A percentile compares a stretch with the other conserved stretches of the same genome.
These are phyloP conservation scores for Campylomormyrus numenius DNA, from an alignment of 2,113 vertebrate species.

Conservation along the genomic window DNA sequence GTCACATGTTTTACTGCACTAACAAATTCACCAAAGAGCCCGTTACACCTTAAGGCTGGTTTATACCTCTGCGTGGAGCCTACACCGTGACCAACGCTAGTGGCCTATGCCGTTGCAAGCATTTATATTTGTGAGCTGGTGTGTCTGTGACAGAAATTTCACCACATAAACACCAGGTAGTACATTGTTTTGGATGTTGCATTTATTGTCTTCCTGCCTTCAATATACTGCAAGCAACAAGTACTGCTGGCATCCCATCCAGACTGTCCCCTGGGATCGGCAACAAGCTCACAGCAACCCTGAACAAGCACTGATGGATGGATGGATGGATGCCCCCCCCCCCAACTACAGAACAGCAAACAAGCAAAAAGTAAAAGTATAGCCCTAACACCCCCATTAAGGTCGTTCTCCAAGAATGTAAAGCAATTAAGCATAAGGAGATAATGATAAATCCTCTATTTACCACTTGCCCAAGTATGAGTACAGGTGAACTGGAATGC, in stretches of 20 bases:
- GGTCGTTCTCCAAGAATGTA: neutral
- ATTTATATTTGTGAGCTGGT: no score
- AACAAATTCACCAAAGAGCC: neutral
- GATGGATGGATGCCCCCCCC: neutral
- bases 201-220: neutral
- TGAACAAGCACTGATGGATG: no score
- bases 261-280: no score
- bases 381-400: neutral
- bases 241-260: no score
- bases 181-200: neutral
- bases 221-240: neutral
- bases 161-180: neutral
- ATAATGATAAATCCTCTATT: neutral
- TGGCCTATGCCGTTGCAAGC: no score
- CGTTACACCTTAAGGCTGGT: neutral
- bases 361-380: neutral
- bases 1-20: neutral
- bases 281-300: no score
- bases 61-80: neutral
- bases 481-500: neutral
- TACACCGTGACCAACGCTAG: neutral
- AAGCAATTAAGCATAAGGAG: neutral
- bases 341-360: neutral
- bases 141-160: neutral
- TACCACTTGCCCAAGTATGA: neutral